Evolutionary conservation across 2,113 vertebrate genomes (phyloP), one percentile per base, ranked within the genome.

Genomic region (Psilopogon haemacephalus): DNA sequence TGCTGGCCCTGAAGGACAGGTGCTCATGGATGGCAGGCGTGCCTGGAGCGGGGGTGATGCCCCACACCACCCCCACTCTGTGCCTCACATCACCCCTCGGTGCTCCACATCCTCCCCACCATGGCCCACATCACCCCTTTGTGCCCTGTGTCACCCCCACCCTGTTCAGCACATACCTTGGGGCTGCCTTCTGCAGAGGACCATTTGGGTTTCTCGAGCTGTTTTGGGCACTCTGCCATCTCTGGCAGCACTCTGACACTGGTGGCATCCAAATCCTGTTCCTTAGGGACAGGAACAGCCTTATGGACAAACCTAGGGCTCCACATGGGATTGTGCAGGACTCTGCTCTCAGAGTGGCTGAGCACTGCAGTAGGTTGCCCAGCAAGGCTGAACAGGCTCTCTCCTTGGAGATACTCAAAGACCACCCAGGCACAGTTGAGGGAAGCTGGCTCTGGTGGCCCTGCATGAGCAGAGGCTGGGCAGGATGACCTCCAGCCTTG

Each of bases 61-160:
- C 59, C 44, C 69, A 30, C 37, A 23, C 16, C 59, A 60, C 33
- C 33, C n/a, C 46, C 46, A 24, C 58, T 35, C 58, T 33, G 21
- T 59, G 58, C 20, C n/a, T n/a, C 56, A 59, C 19, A 38, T 38
- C 60, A 38, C 35, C 35, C 59, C 26, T 37, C 27, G 14, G 20
- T 62, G 33, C 17, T 33, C n/a, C n/a, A 24, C 32, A 15, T 35
- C n/a, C 19, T 24, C 33, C 13, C 59, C 59, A 15, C 23, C 14
- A 24, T 60, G 33, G 9, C 33, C 12, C 21, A 35, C 33, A 15
- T 60, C 59, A 35, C 59, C 21, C 59, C 33, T 60, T 35, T 38
- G 60, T 40, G 26, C 37, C 62, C 59, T 65, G 8, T 0, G 0
- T 40, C 50, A 11, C 40, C 17, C 17, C n/a, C 37, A 24, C 0